These are phyloP conservation scores for Hycleus cichorii DNA, from an alignment of 1,140 invertebrate genomes.

Conservation along the genomic window DNA sequence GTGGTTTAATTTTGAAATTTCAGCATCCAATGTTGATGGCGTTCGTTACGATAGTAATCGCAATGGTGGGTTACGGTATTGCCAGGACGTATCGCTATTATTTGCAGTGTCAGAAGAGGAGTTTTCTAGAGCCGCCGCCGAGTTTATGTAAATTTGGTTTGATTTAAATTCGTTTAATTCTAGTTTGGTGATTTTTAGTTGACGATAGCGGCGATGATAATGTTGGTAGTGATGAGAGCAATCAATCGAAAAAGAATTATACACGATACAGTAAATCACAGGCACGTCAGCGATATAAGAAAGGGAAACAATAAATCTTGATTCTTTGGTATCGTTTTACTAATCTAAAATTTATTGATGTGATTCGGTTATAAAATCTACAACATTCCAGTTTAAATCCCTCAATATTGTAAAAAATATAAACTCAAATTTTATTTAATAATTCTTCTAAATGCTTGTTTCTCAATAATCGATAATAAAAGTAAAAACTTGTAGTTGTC, in stretches of 20 bases:
- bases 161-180: background rate
- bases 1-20: constrained; percentile 12
- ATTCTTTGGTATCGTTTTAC: background rate
- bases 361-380: no score
- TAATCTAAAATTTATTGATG: no score
- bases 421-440: no score
- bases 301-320: constrained; percentile 49
- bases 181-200: constrained; percentile 12
- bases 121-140: constrained; percentile 48
- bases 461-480: no score
- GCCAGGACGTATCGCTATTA: constrained; percentile 50
- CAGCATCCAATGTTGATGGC: constrained; percentile 56
- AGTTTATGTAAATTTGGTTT: constrained; percentile 37
- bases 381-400: no score
- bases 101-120: constrained; percentile 46
- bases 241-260: constrained; percentile 31
- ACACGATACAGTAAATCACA: constrained; percentile 60
- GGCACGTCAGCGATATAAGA: constrained; percentile 59
- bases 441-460: no score
- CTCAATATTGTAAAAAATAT: no score
- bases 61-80: constrained; percentile 51
- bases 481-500: no score
- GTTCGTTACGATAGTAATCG: constrained; percentile 50
- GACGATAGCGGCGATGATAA: constrained; percentile 25
- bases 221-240: constrained; percentile 24